These are phyloP conservation scores for Aphyosemion australe DNA, from an alignment of 2,113 vertebrate genomes.

Conservation along the genomic window DNA sequence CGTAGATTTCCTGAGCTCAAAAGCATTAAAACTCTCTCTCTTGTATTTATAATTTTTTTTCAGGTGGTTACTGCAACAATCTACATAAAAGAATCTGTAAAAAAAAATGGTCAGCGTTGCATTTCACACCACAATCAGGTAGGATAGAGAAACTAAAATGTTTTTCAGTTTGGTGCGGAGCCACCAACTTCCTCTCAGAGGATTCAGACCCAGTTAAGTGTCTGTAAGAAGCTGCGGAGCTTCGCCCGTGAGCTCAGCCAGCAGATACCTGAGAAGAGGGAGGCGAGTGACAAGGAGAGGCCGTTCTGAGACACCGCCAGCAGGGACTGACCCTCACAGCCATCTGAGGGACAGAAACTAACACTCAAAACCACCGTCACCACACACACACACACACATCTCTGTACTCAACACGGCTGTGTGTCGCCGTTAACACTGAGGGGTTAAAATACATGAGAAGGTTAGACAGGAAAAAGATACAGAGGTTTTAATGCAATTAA, in stretches of 20 bases:
- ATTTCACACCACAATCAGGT: neutral
- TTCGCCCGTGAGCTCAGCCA: slow-evolving; percentile 28
- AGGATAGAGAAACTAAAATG: neutral
- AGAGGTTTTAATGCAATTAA: neutral
- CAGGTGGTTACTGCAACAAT: too few species aligned
- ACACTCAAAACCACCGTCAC: slow-evolving; percentile 66
- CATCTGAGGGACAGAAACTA: slow-evolving; percentile 89
- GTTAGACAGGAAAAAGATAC: slow-evolving; percentile 13
- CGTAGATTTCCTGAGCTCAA: too few species aligned
- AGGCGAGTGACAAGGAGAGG: slow-evolving; percentile 91
- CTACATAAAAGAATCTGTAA: too few species aligned
- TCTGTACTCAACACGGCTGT: slow-evolving; percentile 7
- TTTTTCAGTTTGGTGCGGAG: slow-evolving; percentile 56
- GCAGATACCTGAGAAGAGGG: slow-evolving; percentile 92
- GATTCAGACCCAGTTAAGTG: slow-evolving; percentile 12
- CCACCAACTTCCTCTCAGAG: slow-evolving; percentile 31
- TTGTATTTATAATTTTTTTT: too few species aligned
- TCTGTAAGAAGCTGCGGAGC: slow-evolving; percentile 25
- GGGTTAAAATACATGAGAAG: neutral
- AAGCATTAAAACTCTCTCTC: too few species aligned
- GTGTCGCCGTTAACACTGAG: neutral
- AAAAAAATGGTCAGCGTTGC: neutral
- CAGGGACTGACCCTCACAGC: slow-evolving; percentile 90
- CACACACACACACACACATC: slow-evolving; percentile 42
- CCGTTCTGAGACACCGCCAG: slow-evolving; percentile 90